A percentile compares a stretch with the other conserved stretches of the same genome.
Conservation (phyloP, 2,797 vertebrate genomes). For the Trichosurus vulpecula region DNA sequence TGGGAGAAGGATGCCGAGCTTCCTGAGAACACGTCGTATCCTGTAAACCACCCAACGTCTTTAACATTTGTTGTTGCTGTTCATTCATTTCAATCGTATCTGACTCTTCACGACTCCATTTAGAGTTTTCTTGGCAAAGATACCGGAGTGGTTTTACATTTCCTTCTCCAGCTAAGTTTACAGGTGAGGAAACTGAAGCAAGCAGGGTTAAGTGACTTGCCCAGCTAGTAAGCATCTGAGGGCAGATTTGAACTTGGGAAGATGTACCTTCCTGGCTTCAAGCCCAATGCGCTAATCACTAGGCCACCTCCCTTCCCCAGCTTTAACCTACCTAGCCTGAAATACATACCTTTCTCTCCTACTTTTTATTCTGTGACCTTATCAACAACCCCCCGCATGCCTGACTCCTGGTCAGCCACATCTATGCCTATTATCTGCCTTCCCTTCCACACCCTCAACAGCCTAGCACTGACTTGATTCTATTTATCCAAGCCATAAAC, state of each 20-base stretch:
- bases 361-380: not conserved
- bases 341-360: not conserved
- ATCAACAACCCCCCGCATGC: not conserved
- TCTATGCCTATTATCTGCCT: not conserved
- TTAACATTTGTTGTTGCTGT: not conserved
- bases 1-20: not conserved
- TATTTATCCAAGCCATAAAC: not conserved
- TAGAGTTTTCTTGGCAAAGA: not conserved
- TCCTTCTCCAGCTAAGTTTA: not conserved
- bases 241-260: not conserved
- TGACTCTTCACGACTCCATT: no score
- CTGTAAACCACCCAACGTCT: not conserved
- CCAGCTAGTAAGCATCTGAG: not conserved
- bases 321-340: not conserved
- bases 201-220: not conserved
- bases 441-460: not conserved
- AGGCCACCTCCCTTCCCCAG: not conserved
- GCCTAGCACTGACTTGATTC: not conserved
- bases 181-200: not conserved
- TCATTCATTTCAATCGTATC: not conserved
- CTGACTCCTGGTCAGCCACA: not conserved
- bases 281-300: not conserved
- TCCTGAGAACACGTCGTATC: not conserved
- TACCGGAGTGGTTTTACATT: not conserved
- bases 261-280: not conserved